Percentiles rank a stretch among this genome's conserved stretches.
phyloP scores from a whole-genome alignment of 2,797 vertebrate genomes.

The Taenioides sp. region DNA sequence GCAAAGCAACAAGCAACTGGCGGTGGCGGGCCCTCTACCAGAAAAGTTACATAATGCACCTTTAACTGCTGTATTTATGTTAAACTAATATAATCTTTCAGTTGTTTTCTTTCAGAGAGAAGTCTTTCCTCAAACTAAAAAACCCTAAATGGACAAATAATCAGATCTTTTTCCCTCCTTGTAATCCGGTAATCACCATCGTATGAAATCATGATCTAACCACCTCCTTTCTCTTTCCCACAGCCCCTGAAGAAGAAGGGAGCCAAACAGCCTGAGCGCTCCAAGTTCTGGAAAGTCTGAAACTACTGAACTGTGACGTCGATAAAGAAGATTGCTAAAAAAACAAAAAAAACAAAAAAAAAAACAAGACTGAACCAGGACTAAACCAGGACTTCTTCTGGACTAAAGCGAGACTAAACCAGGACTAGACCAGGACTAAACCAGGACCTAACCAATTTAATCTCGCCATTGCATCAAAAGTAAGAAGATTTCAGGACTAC shows the following conservation, averaged over 20 bases:
- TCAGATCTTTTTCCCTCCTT: background rate
- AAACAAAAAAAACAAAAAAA: constrained; percentile 17
- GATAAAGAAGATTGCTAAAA: constrained; percentile 69
- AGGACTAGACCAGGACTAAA: background rate
- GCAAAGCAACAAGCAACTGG: no score
- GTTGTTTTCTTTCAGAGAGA: background rate
- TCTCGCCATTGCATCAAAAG: background rate
- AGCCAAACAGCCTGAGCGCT: constrained; percentile 65
- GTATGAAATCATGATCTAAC: constrained; percentile 4
- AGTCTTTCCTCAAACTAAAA: constrained; percentile 5
- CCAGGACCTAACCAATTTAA: background rate
- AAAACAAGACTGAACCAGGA: constrained; percentile 68
- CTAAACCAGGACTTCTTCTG: constrained; percentile 63
- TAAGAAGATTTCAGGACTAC: background rate
- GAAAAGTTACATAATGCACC: background rate
- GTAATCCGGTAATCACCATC: background rate
- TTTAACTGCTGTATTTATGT: background rate
- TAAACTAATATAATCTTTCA: background rate
- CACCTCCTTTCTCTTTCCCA: background rate
- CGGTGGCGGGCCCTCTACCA: no score
- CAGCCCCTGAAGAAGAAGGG: constrained; percentile 77
- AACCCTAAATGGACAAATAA: background rate
- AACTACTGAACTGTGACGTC: constrained; percentile 79
- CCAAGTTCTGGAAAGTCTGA: constrained; percentile 79
- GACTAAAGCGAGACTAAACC: constrained; percentile 31